These are phyloP conservation scores for Acanthurus lineatus DNA, from an alignment of 2,797 vertebrate genomes.

Conservation along the genomic window DNA sequence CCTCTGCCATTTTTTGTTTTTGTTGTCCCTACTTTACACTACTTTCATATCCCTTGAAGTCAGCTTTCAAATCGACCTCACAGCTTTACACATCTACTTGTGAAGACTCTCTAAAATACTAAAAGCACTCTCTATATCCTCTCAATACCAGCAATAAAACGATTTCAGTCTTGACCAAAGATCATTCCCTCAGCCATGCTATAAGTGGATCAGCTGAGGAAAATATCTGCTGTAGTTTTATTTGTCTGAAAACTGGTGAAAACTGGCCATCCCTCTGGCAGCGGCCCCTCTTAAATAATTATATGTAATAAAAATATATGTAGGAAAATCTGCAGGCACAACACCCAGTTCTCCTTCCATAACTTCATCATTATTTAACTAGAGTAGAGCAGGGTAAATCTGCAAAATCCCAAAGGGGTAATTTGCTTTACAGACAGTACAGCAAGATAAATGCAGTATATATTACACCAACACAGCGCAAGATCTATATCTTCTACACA, in stretches of 20 bases:
- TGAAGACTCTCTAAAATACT: slow-evolving; percentile 14
- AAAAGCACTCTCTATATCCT: neutral
- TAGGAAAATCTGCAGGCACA: slow-evolving; percentile 10
- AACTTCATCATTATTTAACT: slow-evolving; percentile 14
- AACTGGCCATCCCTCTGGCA: neutral
- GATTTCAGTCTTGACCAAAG: slow-evolving; percentile 9
- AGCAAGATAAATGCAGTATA: too few species aligned
- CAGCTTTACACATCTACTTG: neutral
- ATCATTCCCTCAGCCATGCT: neutral
- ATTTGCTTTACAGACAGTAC: too few species aligned
- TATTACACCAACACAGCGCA: too few species aligned
- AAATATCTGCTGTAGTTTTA: slow-evolving; percentile 11
- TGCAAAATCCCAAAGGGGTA: too few species aligned
- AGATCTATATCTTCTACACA: too few species aligned
- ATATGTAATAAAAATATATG: neutral
- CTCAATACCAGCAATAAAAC: slow-evolving; percentile 15
- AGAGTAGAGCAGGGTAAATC: too few species aligned
- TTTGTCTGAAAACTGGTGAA: slow-evolving; percentile 3
- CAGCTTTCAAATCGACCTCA: neutral
- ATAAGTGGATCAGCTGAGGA: slow-evolving; percentile 1
- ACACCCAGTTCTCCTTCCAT: neutral
- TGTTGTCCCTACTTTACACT: neutral
- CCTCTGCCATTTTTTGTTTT: neutral
- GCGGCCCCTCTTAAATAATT: slow-evolving; percentile 3
- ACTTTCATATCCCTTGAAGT: neutral